Evolutionary conservation across 2,888 invertebrate genomes (phyloP), one percentile per base, ranked within the genome.

Genomic region (Lithodes maja): DNA sequence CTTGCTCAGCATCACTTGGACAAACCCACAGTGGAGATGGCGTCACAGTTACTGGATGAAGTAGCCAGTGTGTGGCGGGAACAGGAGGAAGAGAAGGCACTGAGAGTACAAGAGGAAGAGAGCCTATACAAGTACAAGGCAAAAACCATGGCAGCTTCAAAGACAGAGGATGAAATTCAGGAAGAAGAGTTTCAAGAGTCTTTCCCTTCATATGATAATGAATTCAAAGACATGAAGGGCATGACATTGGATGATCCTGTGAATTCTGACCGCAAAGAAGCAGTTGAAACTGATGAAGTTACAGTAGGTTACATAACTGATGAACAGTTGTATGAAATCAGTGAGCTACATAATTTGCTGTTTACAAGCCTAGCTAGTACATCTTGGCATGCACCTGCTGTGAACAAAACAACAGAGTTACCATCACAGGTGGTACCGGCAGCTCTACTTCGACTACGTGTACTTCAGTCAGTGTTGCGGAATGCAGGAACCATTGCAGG

Each of bases 1-100:
- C 71, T 80, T 1, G 79, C 82, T 75, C 83, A 87, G 68, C 74
- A 75, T 17, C 68, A 82, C 78, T 83, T 90, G 68, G 83, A 81
- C 53, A 61, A 61, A 55, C 15, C 52, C 1, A 53, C 74, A 69
- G 79, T 83, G 68, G n/a, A 86, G 15, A 80, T 92, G 54, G 94
- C 96, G 77, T 94, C 95, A 87, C 93, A 93, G 0, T 94, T 96
- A 0, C 93, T 97, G 0, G 94, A 95, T 84, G 94, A 95, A 75
- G 95, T 97, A 83, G 96, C 96, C 50, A 93, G 95, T 85, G 94
- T 96, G 0, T 98, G 98, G 98, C 96, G 96, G 92, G 95, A 95
- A 88, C 97, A 97, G 92, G 96, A 97, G 92, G 95, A 95, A 82
- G 95, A 95, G 53, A 95, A 95, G 33, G 95, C 96, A 92, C 95